Conservation (phyloP, 1,140 invertebrate genomes). For the Dermatophagoides farinae region DNA sequence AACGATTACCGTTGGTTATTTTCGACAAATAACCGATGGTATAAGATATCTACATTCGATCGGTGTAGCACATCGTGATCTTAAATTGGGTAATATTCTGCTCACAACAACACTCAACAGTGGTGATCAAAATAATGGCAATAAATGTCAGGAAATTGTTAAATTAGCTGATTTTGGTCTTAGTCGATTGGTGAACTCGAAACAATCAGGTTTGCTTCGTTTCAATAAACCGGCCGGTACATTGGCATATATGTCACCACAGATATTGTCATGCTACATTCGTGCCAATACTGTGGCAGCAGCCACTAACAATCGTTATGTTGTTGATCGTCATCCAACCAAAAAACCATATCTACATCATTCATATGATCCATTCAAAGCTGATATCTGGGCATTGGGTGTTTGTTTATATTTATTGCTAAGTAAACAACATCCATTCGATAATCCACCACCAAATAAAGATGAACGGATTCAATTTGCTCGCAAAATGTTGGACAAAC, state of each 20-base stretch:
- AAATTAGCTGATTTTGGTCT: slow-evolving; percentile 6
- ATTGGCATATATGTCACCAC: slow-evolving; percentile 21
- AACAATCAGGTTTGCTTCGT: not conserved
- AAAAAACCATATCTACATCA: not conserved
- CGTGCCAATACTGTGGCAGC: not conserved
- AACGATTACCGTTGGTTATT: not conserved
- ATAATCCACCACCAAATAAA: slow-evolving; percentile 19
- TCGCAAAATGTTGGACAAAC: not conserved
- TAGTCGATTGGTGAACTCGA: not conserved
- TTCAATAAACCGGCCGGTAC: not conserved
- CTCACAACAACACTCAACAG: not conserved
- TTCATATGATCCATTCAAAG: slow-evolving; percentile 17
- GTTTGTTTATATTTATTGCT: slow-evolving; percentile 22
- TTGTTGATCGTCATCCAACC: not conserved
- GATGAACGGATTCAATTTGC: slow-evolving; percentile 10
- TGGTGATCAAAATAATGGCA: not conserved
- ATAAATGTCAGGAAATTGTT: not conserved
- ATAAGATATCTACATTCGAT: not conserved
- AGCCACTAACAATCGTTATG: too few relatives aligned
- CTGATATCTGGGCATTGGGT: slow-evolving; percentile 21
- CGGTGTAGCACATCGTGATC: slow-evolving; percentile 13
- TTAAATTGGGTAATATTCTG: slow-evolving; percentile 16
- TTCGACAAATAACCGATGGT: not conserved
- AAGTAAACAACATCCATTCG: slow-evolving; percentile 25
- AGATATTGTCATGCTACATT: slow-evolving; percentile 3